Evolutionary conservation across 2,113 vertebrate species (phyloP).

Genomic region (Pygoscelis adeliae): DNA sequence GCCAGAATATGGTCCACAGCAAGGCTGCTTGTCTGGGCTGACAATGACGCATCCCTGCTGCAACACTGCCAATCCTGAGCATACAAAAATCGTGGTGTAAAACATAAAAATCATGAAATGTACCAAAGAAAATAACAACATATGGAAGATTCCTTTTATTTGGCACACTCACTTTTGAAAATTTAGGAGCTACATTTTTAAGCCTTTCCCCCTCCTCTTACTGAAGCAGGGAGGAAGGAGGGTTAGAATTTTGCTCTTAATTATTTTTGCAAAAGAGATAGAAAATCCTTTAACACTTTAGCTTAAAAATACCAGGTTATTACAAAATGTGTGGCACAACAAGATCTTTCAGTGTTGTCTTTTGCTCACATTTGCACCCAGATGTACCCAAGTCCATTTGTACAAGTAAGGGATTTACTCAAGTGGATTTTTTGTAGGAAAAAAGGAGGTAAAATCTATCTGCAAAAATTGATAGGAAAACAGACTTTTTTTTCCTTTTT

Average conservation of each 20-base stretch:
- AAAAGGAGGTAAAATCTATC: background rate
- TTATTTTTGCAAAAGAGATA: background rate
- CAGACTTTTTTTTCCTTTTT: background rate
- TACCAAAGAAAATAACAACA: background rate
- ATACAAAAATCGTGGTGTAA: fast-evolving
- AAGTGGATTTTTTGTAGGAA: background rate
- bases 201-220: background rate
- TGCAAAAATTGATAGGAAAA: background rate
- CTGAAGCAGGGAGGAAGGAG: background rate
- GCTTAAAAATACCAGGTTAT: background rate
- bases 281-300: background rate
- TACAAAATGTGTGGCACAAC: background rate
- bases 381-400: background rate
- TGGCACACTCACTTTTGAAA: background rate
- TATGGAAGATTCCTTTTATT: background rate
- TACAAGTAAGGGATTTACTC: background rate
- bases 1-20: fast-evolving
- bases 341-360: background rate
- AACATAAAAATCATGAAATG: background rate
- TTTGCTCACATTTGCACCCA: background rate
- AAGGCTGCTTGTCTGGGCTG: background rate
- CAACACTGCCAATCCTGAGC: background rate
- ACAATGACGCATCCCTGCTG: background rate
- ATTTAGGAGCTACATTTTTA: background rate
- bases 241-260: background rate